These are phyloP conservation scores for Anguilla anguilla DNA, from an alignment of 2,797 vertebrate species.

Conservation along the genomic window DNA sequence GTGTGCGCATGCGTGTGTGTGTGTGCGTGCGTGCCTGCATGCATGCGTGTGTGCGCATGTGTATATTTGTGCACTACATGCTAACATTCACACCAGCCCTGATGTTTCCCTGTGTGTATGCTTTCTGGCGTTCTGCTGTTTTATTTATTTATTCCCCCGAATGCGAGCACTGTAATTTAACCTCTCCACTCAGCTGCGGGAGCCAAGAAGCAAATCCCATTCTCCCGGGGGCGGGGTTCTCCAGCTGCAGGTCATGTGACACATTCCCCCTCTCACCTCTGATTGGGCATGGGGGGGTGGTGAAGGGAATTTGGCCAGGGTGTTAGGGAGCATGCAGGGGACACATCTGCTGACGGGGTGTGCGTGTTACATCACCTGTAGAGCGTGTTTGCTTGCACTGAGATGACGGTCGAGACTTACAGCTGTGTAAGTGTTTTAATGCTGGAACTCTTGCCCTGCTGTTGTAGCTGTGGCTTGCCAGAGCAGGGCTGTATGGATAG, in stretches of 20 bases:
- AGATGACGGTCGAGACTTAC: not conserved
- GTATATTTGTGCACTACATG: not conserved
- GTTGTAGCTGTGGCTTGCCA: constrained; percentile 39
- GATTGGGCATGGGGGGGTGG: not conserved
- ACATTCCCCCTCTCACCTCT: not conserved
- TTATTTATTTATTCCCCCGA: not conserved
- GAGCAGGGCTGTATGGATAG: constrained; percentile 43
- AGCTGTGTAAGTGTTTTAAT: constrained; percentile 36
- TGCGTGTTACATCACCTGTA: constrained; percentile 19
- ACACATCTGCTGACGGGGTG: not conserved
- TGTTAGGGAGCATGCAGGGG: not conserved
- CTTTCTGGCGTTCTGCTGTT: not conserved
- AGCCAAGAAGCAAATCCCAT: not conserved
- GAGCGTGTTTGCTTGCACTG: constrained; percentile 33
- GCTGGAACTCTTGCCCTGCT: constrained; percentile 38
- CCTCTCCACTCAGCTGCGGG: not conserved
- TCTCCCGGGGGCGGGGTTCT: not conserved
- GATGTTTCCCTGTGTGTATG: not conserved
- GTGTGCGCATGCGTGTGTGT: not conserved
- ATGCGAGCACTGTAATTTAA: not conserved
- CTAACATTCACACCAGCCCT: not conserved
- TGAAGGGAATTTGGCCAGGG: not conserved
- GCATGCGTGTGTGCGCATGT: not conserved
- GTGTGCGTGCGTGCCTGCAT: not conserved
- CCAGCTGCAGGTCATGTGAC: constrained; percentile 2